phyloP scores from a whole-genome alignment of 2,888 invertebrate species.

The Drosophila kuntzei region DNA sequence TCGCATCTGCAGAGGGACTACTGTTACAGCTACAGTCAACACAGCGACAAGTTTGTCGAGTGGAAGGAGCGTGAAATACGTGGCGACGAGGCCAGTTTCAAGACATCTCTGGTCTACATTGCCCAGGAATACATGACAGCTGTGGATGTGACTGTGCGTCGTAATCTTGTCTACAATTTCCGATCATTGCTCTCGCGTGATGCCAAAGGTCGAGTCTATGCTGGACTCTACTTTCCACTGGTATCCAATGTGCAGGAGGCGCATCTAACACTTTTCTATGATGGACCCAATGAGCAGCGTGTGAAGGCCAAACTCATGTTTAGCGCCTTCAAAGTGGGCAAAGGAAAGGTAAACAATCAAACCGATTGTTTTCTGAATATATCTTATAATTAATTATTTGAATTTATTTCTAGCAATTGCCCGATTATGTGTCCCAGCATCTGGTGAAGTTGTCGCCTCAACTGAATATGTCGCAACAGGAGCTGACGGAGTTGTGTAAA shows the following conservation, averaged over 20 bases:
- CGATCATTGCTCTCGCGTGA: slow-evolving; percentile 93
- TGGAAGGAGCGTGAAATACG: slow-evolving; percentile 94
- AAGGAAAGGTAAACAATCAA: slow-evolving; percentile 85
- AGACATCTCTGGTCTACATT: slow-evolving; percentile 92
- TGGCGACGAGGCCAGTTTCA: slow-evolving; percentile 88
- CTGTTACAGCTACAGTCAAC: slow-evolving; percentile 90
- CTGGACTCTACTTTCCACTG: slow-evolving; percentile 94
- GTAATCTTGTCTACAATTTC: slow-evolving; percentile 93
- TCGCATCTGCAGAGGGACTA: slow-evolving; percentile 92
- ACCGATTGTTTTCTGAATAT: accelerated
- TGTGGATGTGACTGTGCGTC: slow-evolving; percentile 94
- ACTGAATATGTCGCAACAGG: slow-evolving; percentile 89
- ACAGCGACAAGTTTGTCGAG: slow-evolving; percentile 91
- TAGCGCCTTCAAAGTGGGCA: slow-evolving; percentile 88
- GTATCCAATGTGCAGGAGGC: slow-evolving; percentile 88
- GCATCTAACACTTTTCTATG: slow-evolving; percentile 92
- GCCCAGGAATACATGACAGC: slow-evolving; percentile 92
- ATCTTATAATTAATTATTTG: not conserved
- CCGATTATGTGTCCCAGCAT: slow-evolving; percentile 88
- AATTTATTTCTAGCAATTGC: slow-evolving; percentile 86
- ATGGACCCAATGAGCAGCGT: slow-evolving; percentile 87
- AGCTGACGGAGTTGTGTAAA: slow-evolving; percentile 88
- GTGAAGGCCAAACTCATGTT: slow-evolving; percentile 92
- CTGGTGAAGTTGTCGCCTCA: slow-evolving; percentile 90
- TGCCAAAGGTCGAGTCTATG: slow-evolving; percentile 92